Conservation (phyloP, 2,797 vertebrate genomes). For the Tangara arthus region DNA sequence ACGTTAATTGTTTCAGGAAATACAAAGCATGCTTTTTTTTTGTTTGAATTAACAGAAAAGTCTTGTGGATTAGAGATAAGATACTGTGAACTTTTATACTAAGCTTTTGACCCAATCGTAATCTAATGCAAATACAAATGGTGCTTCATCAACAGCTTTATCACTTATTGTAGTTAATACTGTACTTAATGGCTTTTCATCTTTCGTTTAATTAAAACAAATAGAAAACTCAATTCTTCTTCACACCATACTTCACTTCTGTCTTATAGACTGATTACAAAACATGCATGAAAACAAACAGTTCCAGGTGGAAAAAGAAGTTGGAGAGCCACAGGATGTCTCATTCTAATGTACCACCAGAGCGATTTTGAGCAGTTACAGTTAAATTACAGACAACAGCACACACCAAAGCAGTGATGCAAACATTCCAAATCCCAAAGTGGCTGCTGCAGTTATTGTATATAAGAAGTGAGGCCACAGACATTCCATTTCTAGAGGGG, state of each 20-base stretch:
- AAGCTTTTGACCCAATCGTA: not conserved
- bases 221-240: not conserved
- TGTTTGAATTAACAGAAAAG: not conserved
- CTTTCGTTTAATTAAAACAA: not conserved
- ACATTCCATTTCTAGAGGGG: not conserved
- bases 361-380: not conserved
- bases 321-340: not conserved
- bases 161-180: not conserved
- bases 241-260: not conserved
- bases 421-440: not conserved
- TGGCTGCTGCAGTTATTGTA: not conserved
- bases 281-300: not conserved
- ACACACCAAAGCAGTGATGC: not conserved
- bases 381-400: not conserved
- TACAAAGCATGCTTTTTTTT: not conserved
- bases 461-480: not conserved
- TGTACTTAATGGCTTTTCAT: not conserved
- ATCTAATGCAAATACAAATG: not conserved
- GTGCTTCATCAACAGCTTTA: not conserved
- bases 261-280: not conserved
- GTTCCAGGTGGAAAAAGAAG: not conserved
- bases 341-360: not conserved
- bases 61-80: not conserved
- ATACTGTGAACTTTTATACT: not conserved
- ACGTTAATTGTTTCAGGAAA: not conserved